Evolutionary conservation across 2,888 invertebrate species (phyloP), one percentile per base, ranked within the genome.

Genomic region (Bunonema sp.): DNA sequence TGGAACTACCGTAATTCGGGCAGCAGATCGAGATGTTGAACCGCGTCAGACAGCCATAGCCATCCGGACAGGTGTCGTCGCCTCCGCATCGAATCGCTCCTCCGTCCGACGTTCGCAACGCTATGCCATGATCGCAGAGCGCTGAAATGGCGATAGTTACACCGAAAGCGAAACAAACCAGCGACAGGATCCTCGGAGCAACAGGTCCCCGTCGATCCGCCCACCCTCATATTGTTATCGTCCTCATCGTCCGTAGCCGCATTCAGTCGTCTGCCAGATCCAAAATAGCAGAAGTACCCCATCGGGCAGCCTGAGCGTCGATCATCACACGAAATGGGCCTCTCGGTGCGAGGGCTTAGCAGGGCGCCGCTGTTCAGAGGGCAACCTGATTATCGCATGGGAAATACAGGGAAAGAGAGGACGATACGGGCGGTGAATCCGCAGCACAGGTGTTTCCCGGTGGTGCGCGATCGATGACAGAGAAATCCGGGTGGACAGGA

Each of bases 201-300:
- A 23, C 49, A 49, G 4, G 39, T 41, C 10, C 46, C 46, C 16
- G n/a, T n/a, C n/a, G n/a, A n/a, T n/a, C n/a, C n/a, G n/a, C n/a
- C n/a, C n/a, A n/a, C n/a, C n/a, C n/a, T n/a, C n/a, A n/a, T n/a
- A n/a, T n/a, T n/a, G n/a, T n/a, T n/a, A n/a, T n/a, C n/a, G n/a
- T 32, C 29, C 8, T 28, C 30, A 5, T 7, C n/a, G 16, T 32
- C 16, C 10, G 40, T 21, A n/a, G 35, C 19, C 15, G 20, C 34
- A 4, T 30, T 30, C 18, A 7, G 23, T 2, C 26, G 19, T 3
- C 16, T 8, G 34, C n/a, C n/a, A n/a, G n/a, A n/a, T n/a, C n/a
- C n/a, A n/a, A n/a, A n/a, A n/a, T 43, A 34, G 44, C 49, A 49
- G 34, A 51, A 52, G 32, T 43, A 49, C 2, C 34, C 42, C 12